Evolutionary conservation across 2,113 vertebrate species (phyloP).

Genomic region (Perca flavescens): DNA sequence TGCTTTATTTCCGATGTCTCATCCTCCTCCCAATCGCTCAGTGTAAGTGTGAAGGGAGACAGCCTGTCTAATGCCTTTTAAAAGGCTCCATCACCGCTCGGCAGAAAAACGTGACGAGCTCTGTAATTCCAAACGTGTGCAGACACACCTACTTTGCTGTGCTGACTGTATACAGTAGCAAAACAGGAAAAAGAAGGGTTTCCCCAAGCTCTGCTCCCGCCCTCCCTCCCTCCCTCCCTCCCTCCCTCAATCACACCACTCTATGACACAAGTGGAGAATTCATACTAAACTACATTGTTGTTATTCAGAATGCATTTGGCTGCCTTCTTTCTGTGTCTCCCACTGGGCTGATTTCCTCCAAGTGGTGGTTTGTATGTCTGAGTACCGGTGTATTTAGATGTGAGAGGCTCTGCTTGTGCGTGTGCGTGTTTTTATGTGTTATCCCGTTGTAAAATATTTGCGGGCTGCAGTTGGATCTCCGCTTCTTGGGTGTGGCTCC

Average conservation of each 20-base stretch:
- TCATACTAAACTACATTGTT: slow-evolving; percentile 43
- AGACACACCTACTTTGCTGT: slow-evolving; percentile 30
- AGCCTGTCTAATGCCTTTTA: slow-evolving; percentile 33
- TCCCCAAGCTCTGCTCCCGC: slow-evolving; percentile 52
- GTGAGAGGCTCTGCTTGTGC: neutral
- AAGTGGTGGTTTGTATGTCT: slow-evolving; percentile 4
- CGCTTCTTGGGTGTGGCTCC: slow-evolving; percentile 47
- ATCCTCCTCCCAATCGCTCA: slow-evolving; percentile 1
- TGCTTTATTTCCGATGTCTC: slow-evolving; percentile 31
- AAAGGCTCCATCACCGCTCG: slow-evolving; percentile 44
- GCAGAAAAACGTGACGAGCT: slow-evolving; percentile 55
- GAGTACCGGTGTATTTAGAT: slow-evolving; percentile 3
- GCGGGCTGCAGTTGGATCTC: slow-evolving; percentile 27
- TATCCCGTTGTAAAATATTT: slow-evolving; percentile 25
- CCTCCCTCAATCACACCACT: neutral
- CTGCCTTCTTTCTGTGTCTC: slow-evolving; percentile 28
- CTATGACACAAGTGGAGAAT: slow-evolving; percentile 47
- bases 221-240: neutral
- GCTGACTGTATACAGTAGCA: slow-evolving; percentile 11
- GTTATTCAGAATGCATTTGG: slow-evolving; percentile 27
- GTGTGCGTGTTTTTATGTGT: neutral
- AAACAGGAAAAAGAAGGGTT: slow-evolving; percentile 42
- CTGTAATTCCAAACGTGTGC: slow-evolving; percentile 66
- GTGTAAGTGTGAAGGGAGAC: slow-evolving; percentile 37
- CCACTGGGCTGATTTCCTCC: slow-evolving; percentile 33